Evolutionary conservation across 2,888 invertebrate genomes (phyloP).

Genomic region (Oligia fasciuncula): DNA sequence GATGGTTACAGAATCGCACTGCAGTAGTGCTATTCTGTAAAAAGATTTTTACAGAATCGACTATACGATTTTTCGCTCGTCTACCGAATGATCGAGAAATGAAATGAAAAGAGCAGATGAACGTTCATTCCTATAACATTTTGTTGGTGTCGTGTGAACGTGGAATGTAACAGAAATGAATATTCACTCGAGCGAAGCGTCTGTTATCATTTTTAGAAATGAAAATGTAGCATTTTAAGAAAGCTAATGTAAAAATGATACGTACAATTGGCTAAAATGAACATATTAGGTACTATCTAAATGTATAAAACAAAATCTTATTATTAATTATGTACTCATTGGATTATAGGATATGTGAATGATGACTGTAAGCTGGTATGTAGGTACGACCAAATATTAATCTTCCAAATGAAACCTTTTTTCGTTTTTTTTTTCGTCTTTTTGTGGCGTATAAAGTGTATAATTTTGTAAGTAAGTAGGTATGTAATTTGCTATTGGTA

Average conservation of each 20-base stretch:
- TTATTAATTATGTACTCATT: background rate
- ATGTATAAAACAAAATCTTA: background rate
- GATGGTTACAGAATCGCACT: too few relatives aligned
- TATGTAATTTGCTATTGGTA: constrained; percentile 7
- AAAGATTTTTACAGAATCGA: too few relatives aligned
- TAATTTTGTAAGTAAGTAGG: background rate
- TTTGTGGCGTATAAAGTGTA: background rate
- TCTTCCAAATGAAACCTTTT: background rate
- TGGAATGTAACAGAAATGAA: background rate
- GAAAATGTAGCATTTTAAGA: background rate
- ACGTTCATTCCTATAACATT: background rate
- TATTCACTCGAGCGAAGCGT: background rate
- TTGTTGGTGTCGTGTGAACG: too few relatives aligned
- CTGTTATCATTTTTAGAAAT: background rate
- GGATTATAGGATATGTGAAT: background rate
- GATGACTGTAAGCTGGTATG: background rate
- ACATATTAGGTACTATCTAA: background rate
- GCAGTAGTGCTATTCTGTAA: too few relatives aligned
- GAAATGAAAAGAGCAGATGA: background rate
- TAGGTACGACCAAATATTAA: background rate
- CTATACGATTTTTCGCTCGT: too few relatives aligned
- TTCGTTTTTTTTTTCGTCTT: background rate
- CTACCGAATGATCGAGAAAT: background rate
- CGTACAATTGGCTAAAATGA: background rate
- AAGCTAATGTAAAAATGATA: background rate